Conservation (phyloP, 2,888 invertebrate species). For the Athripsodes cinereus region DNA sequence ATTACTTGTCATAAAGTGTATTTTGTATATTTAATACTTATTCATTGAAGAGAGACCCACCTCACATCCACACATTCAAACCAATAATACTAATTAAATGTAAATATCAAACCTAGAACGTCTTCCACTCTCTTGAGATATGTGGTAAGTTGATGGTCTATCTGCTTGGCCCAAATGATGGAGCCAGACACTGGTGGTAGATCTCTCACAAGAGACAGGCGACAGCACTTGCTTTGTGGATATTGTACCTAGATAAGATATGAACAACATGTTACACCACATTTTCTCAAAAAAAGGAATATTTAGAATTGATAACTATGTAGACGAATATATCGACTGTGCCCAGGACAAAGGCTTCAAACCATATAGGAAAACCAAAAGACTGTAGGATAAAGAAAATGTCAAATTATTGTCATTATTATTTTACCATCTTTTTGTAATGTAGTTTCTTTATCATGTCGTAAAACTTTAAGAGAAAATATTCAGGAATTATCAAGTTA, state of each 20-base stretch:
- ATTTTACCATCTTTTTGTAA: too few species aligned
- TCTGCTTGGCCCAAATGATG: constrained; percentile 98
- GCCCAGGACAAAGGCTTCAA: too few species aligned
- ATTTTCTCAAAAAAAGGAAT: background rate
- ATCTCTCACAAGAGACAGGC: constrained; percentile 87
- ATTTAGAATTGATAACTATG: background rate
- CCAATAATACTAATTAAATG: too few species aligned
- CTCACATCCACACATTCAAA: background rate
- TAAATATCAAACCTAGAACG: constrained; percentile 66
- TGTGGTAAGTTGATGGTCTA: constrained; percentile 93
- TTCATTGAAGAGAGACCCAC: too few species aligned
- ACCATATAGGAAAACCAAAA: too few species aligned
- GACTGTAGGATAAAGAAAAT: too few species aligned
- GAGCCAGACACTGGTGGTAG: constrained; percentile 96
- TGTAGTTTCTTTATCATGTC: too few species aligned
- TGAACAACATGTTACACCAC: background rate
- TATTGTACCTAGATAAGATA: constrained; percentile 72
- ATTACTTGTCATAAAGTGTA: background rate
- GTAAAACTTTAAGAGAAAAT: too few species aligned
- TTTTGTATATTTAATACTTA: too few species aligned
- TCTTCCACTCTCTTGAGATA: constrained; percentile 97
- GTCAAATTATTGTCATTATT: too few species aligned
- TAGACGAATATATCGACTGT: too few species aligned
- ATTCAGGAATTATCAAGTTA: too few species aligned
- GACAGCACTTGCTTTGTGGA: constrained; percentile 88